Evolutionary conservation across 2,797 vertebrate genomes (phyloP).

Genomic region (Diceros bicornis): DNA sequence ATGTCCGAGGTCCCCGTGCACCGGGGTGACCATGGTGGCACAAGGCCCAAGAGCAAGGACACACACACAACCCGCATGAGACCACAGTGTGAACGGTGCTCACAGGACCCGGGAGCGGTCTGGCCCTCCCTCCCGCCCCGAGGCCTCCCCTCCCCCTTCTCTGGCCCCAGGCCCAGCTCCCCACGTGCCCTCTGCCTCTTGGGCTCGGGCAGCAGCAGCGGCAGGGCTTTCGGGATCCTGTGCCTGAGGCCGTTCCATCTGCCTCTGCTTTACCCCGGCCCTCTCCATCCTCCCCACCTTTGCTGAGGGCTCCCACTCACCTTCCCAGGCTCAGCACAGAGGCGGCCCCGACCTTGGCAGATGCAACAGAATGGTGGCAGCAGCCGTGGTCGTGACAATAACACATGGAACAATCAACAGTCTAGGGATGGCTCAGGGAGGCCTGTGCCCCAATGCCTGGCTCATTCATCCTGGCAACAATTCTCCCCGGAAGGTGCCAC

Average conservation of each 20-base stretch:
- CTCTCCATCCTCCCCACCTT: rapidly evolving
- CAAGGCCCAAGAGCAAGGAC: not conserved
- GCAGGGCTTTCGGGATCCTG: not conserved
- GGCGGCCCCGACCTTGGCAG: rapidly evolving
- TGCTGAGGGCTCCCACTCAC: not conserved
- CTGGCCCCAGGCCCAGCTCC: not conserved
- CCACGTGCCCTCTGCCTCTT: rapidly evolving
- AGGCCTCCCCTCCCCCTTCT: no score
- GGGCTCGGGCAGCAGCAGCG: no score
- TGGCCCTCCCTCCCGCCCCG: rapidly evolving
- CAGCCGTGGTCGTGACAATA: rapidly evolving
- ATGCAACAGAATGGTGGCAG: not conserved
- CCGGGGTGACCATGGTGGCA: rapidly evolving
- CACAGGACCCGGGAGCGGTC: rapidly evolving
- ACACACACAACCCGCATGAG: no score
- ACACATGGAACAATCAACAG: rapidly evolving
- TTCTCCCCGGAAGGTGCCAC: rapidly evolving
- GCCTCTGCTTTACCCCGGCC: not conserved
- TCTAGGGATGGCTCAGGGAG: rapidly evolving
- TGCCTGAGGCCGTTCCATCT: rapidly evolving
- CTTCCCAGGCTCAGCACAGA: rapidly evolving
- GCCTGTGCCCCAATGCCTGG: rapidly evolving
- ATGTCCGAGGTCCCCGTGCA: not conserved
- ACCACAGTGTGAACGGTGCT: rapidly evolving
- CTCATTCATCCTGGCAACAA: rapidly evolving